Base-by-base conservation (phyloP, 30 jellyfish, hydroid and myxozoan genomes). In the Chrysaora quinquecirrha region DNA sequence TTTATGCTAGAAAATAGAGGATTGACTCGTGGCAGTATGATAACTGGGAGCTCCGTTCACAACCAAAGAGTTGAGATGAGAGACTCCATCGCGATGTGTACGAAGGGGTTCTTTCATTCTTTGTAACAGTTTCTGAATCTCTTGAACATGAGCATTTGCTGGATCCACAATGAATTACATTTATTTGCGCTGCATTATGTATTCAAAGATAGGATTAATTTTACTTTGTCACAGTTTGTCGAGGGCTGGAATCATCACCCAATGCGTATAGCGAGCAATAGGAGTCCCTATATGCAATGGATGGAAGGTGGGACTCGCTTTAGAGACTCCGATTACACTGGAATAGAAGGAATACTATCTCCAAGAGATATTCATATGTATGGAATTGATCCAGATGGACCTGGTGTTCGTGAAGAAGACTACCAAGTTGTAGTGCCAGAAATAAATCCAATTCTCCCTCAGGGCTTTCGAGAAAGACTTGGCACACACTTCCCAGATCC, bases 101-200 rank as follows among this genome's bases (percentile, higher is more conserved):
- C 31, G 68, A 33, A 21, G 83, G 82, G 19, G 87, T 75, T 23
- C 35, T 75, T 75, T 75, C 87, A 1, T 75, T 34, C 49, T 75
- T 18, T 71, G 66, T 34, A 20, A 46, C 66, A 21, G 30, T 75
- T 75, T 75, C 29, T 75, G 87, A 56, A 38, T 75, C 43, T 16
- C 28, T 75, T 81, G 87, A 75, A 31, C 23, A 14, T 34, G 66
- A 54, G 50, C 22, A 48, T 34, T 22, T 71, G 25, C 83, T 71
- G 9, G 71, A 71, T 52, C 83, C 83, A 10, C 34, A 38, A 71
- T 71, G 83, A 71, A 21, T n/a, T 71, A 19, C 50, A 71, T 33
- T 38, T 24, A 24, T 65, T 20, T 65, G 78, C 34, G 54, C 78
- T 65, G 2, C 78, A 65, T 30, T 43, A 43, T 43, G 58, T 60